phyloP scores from a whole-genome alignment of 2,113 vertebrate genomes.

The Nymphicus hollandicus region DNA sequence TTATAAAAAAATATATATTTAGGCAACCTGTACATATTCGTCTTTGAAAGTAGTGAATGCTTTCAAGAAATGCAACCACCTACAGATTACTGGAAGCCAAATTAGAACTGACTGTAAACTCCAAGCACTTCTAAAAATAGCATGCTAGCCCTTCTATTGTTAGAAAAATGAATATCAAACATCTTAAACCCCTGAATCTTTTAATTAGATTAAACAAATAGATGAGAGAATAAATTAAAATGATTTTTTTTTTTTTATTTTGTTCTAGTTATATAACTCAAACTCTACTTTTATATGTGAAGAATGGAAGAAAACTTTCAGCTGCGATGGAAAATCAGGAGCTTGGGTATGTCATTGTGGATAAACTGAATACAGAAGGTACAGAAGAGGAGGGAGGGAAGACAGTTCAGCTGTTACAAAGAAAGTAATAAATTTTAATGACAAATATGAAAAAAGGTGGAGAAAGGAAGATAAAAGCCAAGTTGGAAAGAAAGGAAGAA shows the following conservation, averaged over 20 bases:
- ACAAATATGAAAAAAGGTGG: background rate
- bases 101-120: background rate
- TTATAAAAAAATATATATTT: background rate
- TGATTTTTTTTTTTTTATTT: background rate
- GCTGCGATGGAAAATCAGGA: background rate
- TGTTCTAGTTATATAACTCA: background rate
- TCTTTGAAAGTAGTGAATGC: background rate
- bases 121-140: background rate
- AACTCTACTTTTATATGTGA: background rate
- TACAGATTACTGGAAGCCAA: background rate
- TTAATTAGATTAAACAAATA: background rate
- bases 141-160: background rate
- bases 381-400: background rate
- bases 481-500: background rate
- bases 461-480: background rate
- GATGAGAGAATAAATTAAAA: background rate
- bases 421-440: background rate
- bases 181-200: background rate
- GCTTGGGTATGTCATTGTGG: background rate
- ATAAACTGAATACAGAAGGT: background rate
- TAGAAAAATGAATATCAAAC: background rate
- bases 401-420: background rate
- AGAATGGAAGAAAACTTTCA: background rate
- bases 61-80: background rate
- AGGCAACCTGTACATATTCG: background rate